Evolutionary conservation across 37 sponge, comb jelly and placozoan genomes (phyloP).

Genomic region (Bolinopsis microptera): DNA sequence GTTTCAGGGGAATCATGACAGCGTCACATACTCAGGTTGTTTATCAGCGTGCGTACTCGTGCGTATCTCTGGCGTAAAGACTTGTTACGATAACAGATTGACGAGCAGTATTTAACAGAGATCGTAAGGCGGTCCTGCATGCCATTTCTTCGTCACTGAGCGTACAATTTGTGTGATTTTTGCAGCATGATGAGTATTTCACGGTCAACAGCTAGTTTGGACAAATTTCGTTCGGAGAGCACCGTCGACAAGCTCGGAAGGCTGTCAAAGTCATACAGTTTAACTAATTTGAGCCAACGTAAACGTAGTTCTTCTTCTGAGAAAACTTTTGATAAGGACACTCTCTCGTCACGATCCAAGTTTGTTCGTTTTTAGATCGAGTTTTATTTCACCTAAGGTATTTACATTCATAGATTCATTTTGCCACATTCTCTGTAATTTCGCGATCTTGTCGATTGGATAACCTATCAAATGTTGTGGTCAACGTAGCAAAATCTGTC

Average conservation of each 20-base stretch:
- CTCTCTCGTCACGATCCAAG: neutral
- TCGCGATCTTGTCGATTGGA: neutral
- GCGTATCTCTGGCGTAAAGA: neutral
- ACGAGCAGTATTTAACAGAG: neutral
- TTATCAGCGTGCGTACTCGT: neutral
- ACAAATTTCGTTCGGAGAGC: neutral
- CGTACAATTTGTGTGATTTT: neutral
- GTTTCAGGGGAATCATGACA: neutral
- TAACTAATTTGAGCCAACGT: neutral
- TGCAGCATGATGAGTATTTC: constrained; percentile 45
- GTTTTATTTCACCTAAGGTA: neutral
- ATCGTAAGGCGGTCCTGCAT: neutral
- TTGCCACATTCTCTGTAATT: neutral
- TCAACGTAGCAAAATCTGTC: too few relatives aligned
- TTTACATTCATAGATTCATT: neutral
- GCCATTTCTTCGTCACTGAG: constrained; percentile 8
- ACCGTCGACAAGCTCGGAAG: neutral
- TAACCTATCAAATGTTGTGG: too few relatives aligned
- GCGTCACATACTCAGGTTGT: neutral
- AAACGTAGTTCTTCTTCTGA: neutral
- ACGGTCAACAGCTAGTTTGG: constrained; percentile 16
- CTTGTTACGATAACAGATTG: neutral
- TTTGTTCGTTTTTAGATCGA: neutral
- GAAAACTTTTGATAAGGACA: neutral
- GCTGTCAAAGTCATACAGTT: constrained; percentile 38